phyloP scores from a whole-genome alignment of 2,113 vertebrate genomes.

The Lepisosteus oculatus region DNA sequence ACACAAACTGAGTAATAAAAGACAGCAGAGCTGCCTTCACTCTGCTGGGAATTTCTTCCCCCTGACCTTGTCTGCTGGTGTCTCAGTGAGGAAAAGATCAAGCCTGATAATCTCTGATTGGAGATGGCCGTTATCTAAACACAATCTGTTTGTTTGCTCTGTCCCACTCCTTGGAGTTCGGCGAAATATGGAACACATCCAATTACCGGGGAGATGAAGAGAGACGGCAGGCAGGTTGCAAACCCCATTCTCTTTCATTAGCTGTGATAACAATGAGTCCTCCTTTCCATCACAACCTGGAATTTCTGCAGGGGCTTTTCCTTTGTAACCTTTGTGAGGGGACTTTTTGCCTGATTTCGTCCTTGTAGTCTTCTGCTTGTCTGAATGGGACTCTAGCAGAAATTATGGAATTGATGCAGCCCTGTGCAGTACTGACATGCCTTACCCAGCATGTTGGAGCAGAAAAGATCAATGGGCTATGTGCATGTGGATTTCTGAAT shows the following conservation, averaged over 20 bases:
- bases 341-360: constrained; percentile 44
- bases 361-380: constrained; percentile 48
- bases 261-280: constrained; percentile 56
- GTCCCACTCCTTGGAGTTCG: constrained; percentile 51
- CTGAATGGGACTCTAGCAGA: constrained; percentile 29
- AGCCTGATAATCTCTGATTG: constrained; percentile 73
- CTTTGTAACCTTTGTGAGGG: constrained; percentile 28
- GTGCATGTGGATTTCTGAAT: too few relatives aligned
- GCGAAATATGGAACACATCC: constrained; percentile 47
- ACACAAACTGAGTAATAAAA: constrained; percentile 63
- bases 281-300: constrained; percentile 40
- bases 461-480: too few relatives aligned
- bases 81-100: constrained; percentile 68
- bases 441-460: constrained; percentile 51
- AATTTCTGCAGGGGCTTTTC: constrained; percentile 34
- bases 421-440: constrained; percentile 60
- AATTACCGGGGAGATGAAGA: constrained; percentile 29
- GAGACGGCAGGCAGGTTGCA: constrained; percentile 53
- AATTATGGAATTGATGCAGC: constrained; percentile 56
- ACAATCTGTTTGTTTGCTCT: constrained; percentile 62
- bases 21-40: constrained; percentile 49
- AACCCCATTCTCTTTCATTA: constrained; percentile 60
- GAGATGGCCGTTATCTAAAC: constrained; percentile 76
- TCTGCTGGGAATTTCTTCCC: constrained; percentile 55
- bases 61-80: constrained; percentile 68